Percentiles rank a stretch among this genome's conserved stretches.
These are phyloP conservation scores for Macropus fuliginosus DNA, from an alignment of 2,797 vertebrate genomes.

Conservation along the genomic window DNA sequence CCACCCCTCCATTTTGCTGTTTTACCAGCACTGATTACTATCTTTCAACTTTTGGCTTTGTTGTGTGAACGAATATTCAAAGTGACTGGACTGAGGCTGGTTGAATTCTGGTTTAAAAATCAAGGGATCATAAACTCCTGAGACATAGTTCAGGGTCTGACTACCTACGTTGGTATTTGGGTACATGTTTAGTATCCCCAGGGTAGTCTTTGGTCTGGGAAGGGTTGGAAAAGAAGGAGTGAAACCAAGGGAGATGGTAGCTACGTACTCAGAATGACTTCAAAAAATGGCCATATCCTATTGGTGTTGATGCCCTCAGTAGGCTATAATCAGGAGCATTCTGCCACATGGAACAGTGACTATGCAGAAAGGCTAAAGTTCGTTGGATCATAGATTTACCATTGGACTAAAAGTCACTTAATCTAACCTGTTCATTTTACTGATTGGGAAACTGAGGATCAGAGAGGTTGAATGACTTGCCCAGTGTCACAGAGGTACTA, in stretches of 20 bases:
- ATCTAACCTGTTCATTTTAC: neutral
- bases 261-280: neutral
- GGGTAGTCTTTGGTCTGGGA: neutral
- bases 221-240: rapidly evolving
- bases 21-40: slow-evolving; percentile 69
- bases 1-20: slow-evolving; percentile 57
- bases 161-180: neutral
- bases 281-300: neutral
- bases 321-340: neutral
- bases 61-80: neutral
- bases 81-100: slow-evolving; percentile 35
- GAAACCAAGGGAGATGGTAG: neutral
- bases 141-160: neutral
- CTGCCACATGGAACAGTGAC: neutral
- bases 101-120: slow-evolving; percentile 51
- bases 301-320: neutral
- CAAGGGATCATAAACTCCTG: slow-evolving; percentile 16
- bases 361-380: neutral
- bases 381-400: neutral
- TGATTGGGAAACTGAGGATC: neutral
- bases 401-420: neutral
- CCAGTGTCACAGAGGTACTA: neutral
- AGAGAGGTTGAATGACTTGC: neutral
- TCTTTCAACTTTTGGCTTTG: slow-evolving; percentile 44
- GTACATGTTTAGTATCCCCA: neutral